Percentiles rank a stretch among this genome's conserved stretches.
These are phyloP conservation scores for Cyphomyrmex costatus DNA, from an alignment of 1,140 invertebrate genomes.

Conservation along the genomic window DNA sequence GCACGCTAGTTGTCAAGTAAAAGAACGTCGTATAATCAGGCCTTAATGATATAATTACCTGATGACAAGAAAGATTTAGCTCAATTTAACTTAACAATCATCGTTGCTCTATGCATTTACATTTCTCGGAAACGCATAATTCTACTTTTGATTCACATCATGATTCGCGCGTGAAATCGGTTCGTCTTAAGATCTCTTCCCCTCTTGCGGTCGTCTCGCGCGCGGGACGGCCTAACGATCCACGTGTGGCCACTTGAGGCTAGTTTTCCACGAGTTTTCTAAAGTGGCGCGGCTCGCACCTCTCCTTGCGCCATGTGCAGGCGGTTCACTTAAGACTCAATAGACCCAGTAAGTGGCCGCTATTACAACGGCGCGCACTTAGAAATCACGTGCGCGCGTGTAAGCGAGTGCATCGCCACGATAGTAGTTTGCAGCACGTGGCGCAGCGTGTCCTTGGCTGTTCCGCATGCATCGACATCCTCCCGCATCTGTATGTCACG, in stretches of 20 bases:
- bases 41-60: no score
- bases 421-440: conserved; percentile 45
- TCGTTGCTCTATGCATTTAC: not conserved
- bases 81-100: not conserved
- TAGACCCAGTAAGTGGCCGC: conserved; percentile 42
- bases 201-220: not conserved
- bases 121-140: not conserved
- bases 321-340: conserved; percentile 62
- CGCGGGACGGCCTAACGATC: conserved; percentile 26
- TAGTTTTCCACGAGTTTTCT: conserved; percentile 60
- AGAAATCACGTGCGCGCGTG: conserved; percentile 39
- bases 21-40: no score
- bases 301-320: conserved; percentile 44
- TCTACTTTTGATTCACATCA: not conserved
- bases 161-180: conserved; percentile 8
- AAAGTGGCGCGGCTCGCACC: conserved; percentile 43
- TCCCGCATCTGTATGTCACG: conserved; percentile 14
- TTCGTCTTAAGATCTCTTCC: not conserved
- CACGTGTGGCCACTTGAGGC: conserved; percentile 53
- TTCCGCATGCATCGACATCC: conserved; percentile 20
- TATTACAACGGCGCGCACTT: conserved; percentile 57
- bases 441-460: conserved; percentile 42
- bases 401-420: conserved; percentile 55
- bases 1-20: no score
- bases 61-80: not conserved